A percentile compares a stretch with the other conserved stretches of the same genome.
Conservation (phyloP, 2,888 invertebrate species). For the Abrostola tripartita region DNA sequence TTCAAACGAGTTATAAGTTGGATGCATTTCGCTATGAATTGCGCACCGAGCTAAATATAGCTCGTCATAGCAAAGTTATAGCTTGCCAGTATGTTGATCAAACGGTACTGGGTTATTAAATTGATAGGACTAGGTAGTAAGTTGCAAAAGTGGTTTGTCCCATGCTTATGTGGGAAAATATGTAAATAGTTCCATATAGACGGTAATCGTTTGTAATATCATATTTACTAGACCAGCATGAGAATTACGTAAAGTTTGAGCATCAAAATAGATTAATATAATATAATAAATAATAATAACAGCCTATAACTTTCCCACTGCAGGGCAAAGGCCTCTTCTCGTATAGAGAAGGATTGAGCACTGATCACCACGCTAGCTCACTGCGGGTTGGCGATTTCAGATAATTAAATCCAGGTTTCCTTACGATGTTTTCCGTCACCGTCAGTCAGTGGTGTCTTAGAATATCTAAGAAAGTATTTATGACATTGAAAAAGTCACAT, state of each 20-base stretch:
- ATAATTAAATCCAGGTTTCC: too few species aligned
- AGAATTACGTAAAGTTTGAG: neutral
- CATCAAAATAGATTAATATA: too few species aligned
- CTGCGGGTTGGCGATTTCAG: too few species aligned
- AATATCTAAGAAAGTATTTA: too few species aligned
- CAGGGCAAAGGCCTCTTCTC: too few species aligned
- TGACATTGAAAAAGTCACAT: too few species aligned
- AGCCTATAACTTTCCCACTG: too few species aligned
- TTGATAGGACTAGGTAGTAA: conserved; percentile 42
- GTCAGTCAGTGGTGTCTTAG: too few species aligned
- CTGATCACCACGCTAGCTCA: too few species aligned
- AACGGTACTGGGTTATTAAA: conserved; percentile 39
- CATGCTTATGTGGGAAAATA: conserved; percentile 32
- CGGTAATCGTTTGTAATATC: neutral
- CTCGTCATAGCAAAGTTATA: conserved; percentile 41
- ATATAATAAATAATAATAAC: too few species aligned
- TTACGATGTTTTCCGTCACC: too few species aligned
- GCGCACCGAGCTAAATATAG: conserved; percentile 30
- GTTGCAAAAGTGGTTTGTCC: conserved; percentile 35
- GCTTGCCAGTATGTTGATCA: conserved; percentile 53
- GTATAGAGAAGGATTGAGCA: too few species aligned
- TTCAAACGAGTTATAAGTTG: conserved; percentile 41
- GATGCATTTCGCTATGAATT: conserved; percentile 45
- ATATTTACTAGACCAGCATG: neutral
- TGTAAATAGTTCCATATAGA: neutral